Conservation (phyloP, 2,797 vertebrate species). For the Orientallactaga sibirica region DNA sequence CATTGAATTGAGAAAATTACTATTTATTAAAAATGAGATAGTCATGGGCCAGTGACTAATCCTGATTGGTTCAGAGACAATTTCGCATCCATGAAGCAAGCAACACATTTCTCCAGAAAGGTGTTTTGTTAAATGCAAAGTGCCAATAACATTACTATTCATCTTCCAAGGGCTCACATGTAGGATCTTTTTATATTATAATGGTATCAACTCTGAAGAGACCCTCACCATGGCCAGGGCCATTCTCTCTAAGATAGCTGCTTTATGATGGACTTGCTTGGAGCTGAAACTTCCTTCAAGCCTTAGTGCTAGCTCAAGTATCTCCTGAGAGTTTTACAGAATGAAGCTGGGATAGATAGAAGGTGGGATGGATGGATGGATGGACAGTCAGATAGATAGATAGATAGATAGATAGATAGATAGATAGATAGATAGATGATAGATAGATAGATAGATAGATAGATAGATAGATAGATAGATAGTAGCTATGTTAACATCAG, state of each 20-base stretch:
- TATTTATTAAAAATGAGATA: constrained; percentile 83
- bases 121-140: constrained; percentile 73
- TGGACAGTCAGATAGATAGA: too few relatives aligned
- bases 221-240: fast-evolving
- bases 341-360: neutral
- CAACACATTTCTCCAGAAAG: constrained; percentile 71
- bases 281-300: neutral
- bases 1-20: constrained; percentile 72
- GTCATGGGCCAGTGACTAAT: constrained; percentile 74
- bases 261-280: neutral
- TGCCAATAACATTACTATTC: constrained; percentile 36
- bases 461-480: too few relatives aligned
- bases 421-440: too few relatives aligned
- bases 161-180: neutral
- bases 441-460: too few relatives aligned
- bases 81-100: constrained; percentile 63
- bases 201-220: constrained; percentile 1
- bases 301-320: neutral
- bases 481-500: neutral
- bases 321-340: neutral
- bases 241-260: neutral
- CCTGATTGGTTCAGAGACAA: constrained; percentile 77
- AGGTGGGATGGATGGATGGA: too few relatives aligned
- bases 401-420: too few relatives aligned
- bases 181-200: constrained; percentile 2